Conservation (phyloP, 2,113 vertebrate species). For the Hydrolagus affinis region DNA sequence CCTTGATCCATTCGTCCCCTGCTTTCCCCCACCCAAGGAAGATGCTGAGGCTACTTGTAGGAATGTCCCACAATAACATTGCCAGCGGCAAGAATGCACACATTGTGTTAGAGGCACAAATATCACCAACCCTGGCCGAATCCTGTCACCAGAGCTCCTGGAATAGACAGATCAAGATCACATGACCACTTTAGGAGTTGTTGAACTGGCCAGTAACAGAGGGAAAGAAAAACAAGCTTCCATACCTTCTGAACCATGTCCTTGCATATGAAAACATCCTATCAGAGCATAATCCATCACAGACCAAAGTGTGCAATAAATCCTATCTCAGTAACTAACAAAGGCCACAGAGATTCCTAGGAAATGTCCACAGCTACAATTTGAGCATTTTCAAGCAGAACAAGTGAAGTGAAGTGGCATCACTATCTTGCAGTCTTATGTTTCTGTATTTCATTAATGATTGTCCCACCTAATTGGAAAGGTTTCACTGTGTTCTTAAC, state of each 20-base stretch:
- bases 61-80: too few species aligned
- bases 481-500: background rate
- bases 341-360: background rate
- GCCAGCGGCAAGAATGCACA: background rate
- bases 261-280: background rate
- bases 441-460: background rate
- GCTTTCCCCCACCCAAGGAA: too few species aligned
- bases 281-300: background rate
- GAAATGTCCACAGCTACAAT: background rate
- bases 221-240: background rate
- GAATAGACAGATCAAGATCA: background rate
- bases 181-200: background rate
- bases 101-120: background rate
- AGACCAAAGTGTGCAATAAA: background rate
- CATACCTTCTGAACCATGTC: background rate
- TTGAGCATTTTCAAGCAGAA: background rate
- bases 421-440: background rate
- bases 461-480: background rate
- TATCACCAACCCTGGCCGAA: background rate
- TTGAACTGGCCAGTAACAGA: too few species aligned
- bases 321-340: background rate
- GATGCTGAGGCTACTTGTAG: background rate
- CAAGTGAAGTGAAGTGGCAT: background rate
- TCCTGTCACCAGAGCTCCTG: background rate
- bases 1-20: too few species aligned